A percentile compares a stretch with the other conserved stretches of the same genome.
These are phyloP conservation scores for Coelopa pilipes DNA, from an alignment of 2,888 invertebrate species.

Conservation along the genomic window DNA sequence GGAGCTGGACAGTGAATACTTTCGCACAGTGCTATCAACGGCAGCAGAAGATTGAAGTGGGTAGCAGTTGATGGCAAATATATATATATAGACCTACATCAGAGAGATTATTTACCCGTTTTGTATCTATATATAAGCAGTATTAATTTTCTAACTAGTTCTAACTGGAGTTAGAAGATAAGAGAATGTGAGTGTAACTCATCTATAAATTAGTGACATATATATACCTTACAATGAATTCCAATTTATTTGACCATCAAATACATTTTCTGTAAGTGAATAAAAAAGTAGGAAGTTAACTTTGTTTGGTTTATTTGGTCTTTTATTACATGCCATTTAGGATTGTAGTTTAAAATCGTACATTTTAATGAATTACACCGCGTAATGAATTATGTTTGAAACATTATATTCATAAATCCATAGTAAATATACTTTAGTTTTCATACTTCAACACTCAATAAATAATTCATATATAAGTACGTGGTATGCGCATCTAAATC, in stretches of 20 bases:
- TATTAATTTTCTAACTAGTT: too few species aligned
- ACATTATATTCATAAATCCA: constrained; percentile 21
- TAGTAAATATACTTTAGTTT: constrained; percentile 22
- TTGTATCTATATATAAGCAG: too few species aligned
- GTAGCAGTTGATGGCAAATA: too few species aligned
- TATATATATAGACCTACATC: too few species aligned
- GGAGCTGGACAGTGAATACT: constrained; percentile 61
- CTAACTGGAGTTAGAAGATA: too few species aligned
- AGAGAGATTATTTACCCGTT: too few species aligned
- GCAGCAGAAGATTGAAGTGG: constrained; percentile 27
- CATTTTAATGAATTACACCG: constrained; percentile 14
- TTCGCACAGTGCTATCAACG: constrained; percentile 56
- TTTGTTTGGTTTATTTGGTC: constrained; percentile 44
- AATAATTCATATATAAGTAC: constrained; percentile 15
- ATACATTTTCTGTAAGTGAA: too few species aligned
- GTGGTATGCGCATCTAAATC: not conserved
- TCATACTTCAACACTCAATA: constrained; percentile 28
- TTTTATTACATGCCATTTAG: constrained; percentile 48
- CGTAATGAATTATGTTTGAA: constrained; percentile 22
- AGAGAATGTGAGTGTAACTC: too few species aligned
- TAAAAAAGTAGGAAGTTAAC: too few species aligned
- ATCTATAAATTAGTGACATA: too few species aligned
- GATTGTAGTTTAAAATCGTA: constrained; percentile 27
- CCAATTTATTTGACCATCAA: too few species aligned
- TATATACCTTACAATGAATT: too few species aligned